Base-by-base conservation (phyloP, 1,140 invertebrate species). In the Drosophila grimshawi region DNA sequence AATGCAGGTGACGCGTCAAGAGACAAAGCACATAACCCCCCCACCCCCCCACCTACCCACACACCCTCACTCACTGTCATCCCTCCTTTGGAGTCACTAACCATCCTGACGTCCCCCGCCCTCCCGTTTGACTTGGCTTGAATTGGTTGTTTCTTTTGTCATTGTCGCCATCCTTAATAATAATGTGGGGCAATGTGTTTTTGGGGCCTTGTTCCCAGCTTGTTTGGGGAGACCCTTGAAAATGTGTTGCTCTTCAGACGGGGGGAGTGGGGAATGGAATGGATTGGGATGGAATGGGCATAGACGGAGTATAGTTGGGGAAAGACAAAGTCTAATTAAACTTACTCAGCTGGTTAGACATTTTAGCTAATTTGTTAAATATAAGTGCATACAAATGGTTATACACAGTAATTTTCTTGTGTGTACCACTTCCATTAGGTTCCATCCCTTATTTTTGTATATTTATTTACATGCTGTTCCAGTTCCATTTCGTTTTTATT, bases 121-220 rank as follows among this genome's bases (percentile, higher is more conserved):
- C 19, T 19, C 19, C 19, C 19, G 19, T 19, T 19, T 19, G 19
- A 19, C 19, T 19, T 19, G 53, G 19, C 29, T 19, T 19, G 51
- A 55, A 57, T 49, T 70, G 63, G 68, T 61, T 56, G 43, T 62
- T 68, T 74, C 69, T 77, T 86, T 88, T 86, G 83, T 88, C 83
- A 85, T 76, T 77, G 37, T 73, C 62, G 66, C 63, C 63, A 73
- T 71, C 70, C 67, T 81, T 80, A 70, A 81, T 86, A 81, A 78
- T 81, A 86, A 86, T 86, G 82, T 68, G 60, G 33, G 64, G 64
- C 55, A 66, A 19, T 62, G 64, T 55, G 60, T 75, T 72, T 33
- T 19, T 19, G 19, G 55, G 64, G 30, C 45, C 78, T 80, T 85
- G 81, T 85, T 86, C 75, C 65, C 74, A 62, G 78, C 82, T 78